Conservation (phyloP, 92 coral and sea anemone genomes). For the Desmophyllum pertusum region DNA sequence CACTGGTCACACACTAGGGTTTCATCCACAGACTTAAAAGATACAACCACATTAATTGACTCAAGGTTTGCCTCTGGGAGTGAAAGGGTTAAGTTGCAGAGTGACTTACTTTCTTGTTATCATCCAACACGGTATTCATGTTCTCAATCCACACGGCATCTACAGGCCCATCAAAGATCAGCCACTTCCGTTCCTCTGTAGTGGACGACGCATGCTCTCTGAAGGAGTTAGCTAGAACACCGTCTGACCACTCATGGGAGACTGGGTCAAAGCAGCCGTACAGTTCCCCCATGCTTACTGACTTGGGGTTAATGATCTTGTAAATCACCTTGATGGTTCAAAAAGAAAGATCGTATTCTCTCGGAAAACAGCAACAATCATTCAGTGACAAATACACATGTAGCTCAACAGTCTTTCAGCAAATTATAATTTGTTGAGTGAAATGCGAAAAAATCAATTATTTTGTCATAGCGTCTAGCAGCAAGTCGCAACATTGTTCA, state of each 20-base stretch:
- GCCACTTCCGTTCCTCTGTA: constrained; percentile 92
- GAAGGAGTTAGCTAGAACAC: constrained; percentile 94
- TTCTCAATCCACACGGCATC: constrained; percentile 99
- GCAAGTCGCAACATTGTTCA: too few species aligned
- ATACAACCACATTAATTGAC: too few species aligned
- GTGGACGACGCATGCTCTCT: constrained; percentile 95
- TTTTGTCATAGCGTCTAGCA: too few species aligned
- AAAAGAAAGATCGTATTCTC: not conserved
- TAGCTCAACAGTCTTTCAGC: too few species aligned
- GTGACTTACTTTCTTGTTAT: constrained; percentile 84
- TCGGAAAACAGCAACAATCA: not conserved
- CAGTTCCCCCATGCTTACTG: constrained; percentile 92
- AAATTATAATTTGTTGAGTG: too few species aligned
- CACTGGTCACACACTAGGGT: too few species aligned
- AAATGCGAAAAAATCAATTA: too few species aligned
- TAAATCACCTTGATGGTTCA: constrained; percentile 66
- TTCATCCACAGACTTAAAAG: too few species aligned
- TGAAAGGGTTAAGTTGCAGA: not conserved
- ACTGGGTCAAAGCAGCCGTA: constrained; percentile 96
- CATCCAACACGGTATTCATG: constrained; percentile 98
- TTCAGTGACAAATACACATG: too few species aligned
- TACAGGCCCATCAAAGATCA: constrained; percentile 95
- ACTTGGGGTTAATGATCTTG: constrained; percentile 96
- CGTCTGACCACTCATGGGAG: constrained; percentile 99
- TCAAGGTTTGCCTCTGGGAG: too few species aligned